These are phyloP conservation scores for Yponomeuta plumbellus DNA, from an alignment of 2,888 invertebrate species.

Conservation along the genomic window DNA sequence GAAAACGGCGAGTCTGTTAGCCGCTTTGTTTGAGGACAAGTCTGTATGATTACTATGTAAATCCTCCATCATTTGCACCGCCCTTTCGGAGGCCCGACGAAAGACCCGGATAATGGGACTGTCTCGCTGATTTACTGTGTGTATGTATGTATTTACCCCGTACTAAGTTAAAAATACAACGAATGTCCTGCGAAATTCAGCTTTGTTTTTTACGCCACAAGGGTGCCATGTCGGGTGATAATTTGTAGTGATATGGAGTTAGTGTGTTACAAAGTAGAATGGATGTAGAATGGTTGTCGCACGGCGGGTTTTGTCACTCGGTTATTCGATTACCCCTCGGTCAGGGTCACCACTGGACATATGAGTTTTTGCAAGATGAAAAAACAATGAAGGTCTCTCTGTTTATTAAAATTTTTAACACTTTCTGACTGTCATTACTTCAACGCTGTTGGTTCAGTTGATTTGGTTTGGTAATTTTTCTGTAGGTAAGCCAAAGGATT, in stretches of 20 bases:
- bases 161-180: background rate
- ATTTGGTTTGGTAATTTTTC: too few species aligned
- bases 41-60: background rate
- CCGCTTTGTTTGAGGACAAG: background rate
- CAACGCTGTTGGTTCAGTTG: too few species aligned
- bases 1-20: background rate
- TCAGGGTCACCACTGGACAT: background rate
- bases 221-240: background rate
- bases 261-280: background rate
- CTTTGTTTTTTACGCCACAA: background rate
- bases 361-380: background rate
- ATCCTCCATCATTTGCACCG: background rate
- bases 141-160: background rate
- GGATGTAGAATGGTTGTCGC: background rate
- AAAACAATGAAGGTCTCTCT: background rate
- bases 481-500: too few species aligned
- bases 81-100: background rate
- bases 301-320: background rate
- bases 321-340: background rate
- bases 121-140: background rate
- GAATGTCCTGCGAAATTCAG: background rate
- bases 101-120: background rate
- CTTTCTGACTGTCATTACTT: too few species aligned
- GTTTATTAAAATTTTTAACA: too few species aligned
- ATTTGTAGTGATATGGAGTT: background rate